Evolutionary conservation across 1,140 invertebrate species (phyloP), one percentile per base, ranked within the genome.

Genomic region (Cecropterus lyciades): DNA sequence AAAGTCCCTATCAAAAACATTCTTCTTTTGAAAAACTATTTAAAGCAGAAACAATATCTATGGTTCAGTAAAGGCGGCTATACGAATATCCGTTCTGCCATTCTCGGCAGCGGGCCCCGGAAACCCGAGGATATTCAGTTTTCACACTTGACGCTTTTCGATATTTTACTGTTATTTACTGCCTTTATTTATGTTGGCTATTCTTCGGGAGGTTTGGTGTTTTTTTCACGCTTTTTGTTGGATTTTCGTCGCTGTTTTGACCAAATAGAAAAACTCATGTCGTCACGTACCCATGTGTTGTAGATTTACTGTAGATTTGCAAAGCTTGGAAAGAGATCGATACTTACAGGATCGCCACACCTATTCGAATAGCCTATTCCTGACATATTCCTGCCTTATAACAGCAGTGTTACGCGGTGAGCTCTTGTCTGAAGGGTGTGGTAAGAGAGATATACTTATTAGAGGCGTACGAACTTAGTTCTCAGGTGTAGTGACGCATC

Each of bases 121-220:
- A 91, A 91, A 87, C 82, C 75, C 77, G 64, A 79, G 86, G 83
- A 89, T 87, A 88, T 88, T 85, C 84, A 84, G 82, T 84, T 82
- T 81, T 82, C 78, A 77, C 74, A 84, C 75, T 80, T 87, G 88
- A 91, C 88, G 85, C 69, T 91, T 89, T 88, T 82, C 86, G 82
- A 91, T 91, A 91, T 89, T 87, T 91, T 89, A 88, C 80, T 84
- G 80, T 89, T 91, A 91, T 91, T 91, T 89, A 91, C 84, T 77
- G 84, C 72, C 66, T 82, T 91, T 91, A 89, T 89, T 87, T 89
- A 84, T 91, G 79, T 76, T 68, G 57, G 45, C 75, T 67, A 80
- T 85, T 82, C 80, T 86, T 86, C 68, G 70, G 16, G 48, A 49
- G 3, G 30, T 53, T 59, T 15, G 24, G 52, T 56, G 16, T 55